Percentiles rank a stretch among this genome's conserved stretches.
These are phyloP conservation scores for Chrysolophus pictus DNA, from an alignment of 2,797 vertebrate species.

Conservation along the genomic window DNA sequence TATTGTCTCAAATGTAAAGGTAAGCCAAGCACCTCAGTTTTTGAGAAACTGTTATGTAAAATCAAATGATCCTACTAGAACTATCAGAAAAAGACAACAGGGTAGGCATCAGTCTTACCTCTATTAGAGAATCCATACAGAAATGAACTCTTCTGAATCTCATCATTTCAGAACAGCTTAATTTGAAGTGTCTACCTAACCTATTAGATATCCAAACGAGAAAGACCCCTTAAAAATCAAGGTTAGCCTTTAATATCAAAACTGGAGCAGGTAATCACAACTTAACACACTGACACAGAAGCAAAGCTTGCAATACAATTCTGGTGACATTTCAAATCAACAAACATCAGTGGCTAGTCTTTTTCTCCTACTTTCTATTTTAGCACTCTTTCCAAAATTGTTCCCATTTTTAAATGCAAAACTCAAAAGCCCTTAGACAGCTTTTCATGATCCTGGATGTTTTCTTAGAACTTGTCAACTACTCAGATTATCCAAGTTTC, in stretches of 20 bases:
- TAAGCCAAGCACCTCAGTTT: neutral
- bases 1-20: too few relatives aligned
- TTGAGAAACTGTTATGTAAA: neutral
- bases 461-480: neutral
- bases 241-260: neutral
- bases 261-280: neutral
- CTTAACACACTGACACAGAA: neutral
- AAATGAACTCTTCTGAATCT: too few relatives aligned
- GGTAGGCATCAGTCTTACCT: too few relatives aligned
- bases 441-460: neutral
- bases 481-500: neutral
- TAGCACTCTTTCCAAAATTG: neutral
- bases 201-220: neutral
- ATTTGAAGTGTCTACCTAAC: neutral
- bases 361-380: neutral
- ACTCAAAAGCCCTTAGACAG: neutral
- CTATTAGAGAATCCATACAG: too few relatives aligned
- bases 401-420: neutral
- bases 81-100: neutral
- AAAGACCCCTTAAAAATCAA: neutral
- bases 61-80: neutral
- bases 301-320: neutral
- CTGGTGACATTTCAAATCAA: neutral
- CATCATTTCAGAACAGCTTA: neutral
- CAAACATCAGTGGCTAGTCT: neutral